phyloP scores from a whole-genome alignment of 2,888 invertebrate species.

The Mayetiola destructor region DNA sequence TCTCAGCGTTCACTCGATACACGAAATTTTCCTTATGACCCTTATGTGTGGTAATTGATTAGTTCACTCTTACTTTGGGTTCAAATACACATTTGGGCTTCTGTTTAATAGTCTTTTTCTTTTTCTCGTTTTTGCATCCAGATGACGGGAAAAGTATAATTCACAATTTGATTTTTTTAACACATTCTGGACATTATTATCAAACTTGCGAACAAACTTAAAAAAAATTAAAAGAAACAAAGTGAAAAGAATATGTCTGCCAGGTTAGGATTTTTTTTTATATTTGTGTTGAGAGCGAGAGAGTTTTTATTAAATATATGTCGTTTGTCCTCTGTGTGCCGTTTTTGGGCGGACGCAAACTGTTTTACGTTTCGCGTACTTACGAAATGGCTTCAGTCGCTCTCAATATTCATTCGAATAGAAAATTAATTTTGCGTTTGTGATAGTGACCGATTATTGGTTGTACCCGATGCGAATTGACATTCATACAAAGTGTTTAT shows the following conservation, averaged over 20 bases:
- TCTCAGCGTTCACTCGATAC: too few relatives aligned
- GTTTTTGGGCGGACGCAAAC: constrained; percentile 9
- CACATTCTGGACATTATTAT: too few relatives aligned
- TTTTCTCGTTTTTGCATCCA: too few relatives aligned
- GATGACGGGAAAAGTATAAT: too few relatives aligned
- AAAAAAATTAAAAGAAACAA: not conserved
- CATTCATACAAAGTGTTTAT: not conserved
- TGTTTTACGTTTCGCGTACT: constrained; percentile 11
- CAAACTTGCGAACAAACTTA: not conserved
- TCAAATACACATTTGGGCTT: too few relatives aligned
- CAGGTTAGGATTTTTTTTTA: too few relatives aligned
- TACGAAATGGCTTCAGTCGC: constrained; percentile 4
- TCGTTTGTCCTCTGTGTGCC: constrained; percentile 4
- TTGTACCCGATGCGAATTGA: not conserved
- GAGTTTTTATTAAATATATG: constrained; percentile 12
- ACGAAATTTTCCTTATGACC: too few relatives aligned
- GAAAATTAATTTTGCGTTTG: not conserved
- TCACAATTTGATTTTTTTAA: too few relatives aligned
- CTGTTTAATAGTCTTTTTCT: too few relatives aligned
- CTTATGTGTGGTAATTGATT: too few relatives aligned
- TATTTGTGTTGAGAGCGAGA: constrained; percentile 12
- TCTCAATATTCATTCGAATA: not conserved
- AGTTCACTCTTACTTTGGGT: too few relatives aligned
- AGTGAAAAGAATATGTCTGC: constrained; percentile 12
- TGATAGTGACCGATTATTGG: not conserved